Evolutionary conservation across 2,113 vertebrate species (phyloP).

Genomic region (Emydura subglobosa): DNA sequence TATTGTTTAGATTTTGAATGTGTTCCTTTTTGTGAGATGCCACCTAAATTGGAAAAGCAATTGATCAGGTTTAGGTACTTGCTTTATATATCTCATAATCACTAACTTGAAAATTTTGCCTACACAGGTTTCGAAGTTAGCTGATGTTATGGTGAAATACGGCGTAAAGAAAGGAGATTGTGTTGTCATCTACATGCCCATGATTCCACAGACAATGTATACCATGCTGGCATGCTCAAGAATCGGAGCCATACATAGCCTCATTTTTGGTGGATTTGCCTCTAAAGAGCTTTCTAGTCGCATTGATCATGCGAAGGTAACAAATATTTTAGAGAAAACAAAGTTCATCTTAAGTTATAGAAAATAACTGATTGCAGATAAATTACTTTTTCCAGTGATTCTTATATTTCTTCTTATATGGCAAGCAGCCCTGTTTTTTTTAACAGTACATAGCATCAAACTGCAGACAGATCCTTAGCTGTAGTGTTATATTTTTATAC

Average conservation of each 20-base stretch:
- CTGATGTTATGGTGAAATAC: constrained; percentile 88
- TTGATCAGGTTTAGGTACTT: neutral
- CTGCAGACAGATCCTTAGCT: neutral
- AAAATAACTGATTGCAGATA: neutral
- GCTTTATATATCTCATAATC: neutral
- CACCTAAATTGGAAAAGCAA: neutral
- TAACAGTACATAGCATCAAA: neutral
- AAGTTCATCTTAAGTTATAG: neutral
- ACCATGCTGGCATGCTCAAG: constrained; percentile 95
- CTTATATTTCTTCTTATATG: neutral
- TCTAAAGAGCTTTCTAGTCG: constrained; percentile 93
- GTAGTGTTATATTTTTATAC: neutral
- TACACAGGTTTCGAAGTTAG: constrained; percentile 91
- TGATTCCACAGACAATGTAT: constrained; percentile 96
- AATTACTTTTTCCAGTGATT: neutral
- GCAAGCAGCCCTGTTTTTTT: neutral
- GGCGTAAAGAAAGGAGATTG: constrained; percentile 91
- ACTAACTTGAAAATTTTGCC: constrained; percentile 31
- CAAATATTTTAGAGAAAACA: neutral
- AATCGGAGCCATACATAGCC: constrained; percentile 95
- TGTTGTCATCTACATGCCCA: constrained; percentile 98
- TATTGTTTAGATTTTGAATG: neutral
- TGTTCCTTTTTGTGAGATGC: neutral
- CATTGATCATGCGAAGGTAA: constrained; percentile 95
- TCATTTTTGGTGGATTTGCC: constrained; percentile 98